Evolutionary conservation across 2,797 vertebrate genomes (phyloP).

Genomic region (Octomys mimax): DNA sequence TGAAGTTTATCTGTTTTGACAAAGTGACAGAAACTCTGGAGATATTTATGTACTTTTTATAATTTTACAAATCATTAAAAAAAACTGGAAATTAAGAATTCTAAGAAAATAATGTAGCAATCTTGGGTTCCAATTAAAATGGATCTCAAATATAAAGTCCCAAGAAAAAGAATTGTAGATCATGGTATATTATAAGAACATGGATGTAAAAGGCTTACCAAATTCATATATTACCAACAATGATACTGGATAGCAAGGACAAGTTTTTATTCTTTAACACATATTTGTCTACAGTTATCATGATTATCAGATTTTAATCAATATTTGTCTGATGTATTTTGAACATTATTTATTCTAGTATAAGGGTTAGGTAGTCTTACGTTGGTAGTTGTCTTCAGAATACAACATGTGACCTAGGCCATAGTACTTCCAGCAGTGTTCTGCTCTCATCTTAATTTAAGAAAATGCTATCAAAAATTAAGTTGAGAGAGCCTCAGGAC

Average conservation of each 20-base stretch:
- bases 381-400: neutral
- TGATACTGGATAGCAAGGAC: neutral
- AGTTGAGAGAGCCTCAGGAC: neutral
- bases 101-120: neutral
- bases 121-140: conserved; percentile 25
- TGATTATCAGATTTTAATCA: neutral
- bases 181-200: neutral
- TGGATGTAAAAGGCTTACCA: neutral
- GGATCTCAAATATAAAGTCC: neutral
- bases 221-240: neutral
- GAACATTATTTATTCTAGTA: neutral
- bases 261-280: neutral
- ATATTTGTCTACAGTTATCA: neutral
- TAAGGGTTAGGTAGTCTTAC: neutral
- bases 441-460: neutral
- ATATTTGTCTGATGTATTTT: neutral
- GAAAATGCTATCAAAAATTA: conserved; percentile 5
- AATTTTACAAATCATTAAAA: neutral
- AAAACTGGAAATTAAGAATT: conserved; percentile 23
- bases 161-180: neutral
- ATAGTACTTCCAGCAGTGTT: neutral
- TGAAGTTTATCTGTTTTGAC: neutral
- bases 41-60: neutral
- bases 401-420: neutral
- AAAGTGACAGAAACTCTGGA: neutral